Conservation (phyloP, 2,888 invertebrate genomes). For the Pseudococcus longispinus region DNA sequence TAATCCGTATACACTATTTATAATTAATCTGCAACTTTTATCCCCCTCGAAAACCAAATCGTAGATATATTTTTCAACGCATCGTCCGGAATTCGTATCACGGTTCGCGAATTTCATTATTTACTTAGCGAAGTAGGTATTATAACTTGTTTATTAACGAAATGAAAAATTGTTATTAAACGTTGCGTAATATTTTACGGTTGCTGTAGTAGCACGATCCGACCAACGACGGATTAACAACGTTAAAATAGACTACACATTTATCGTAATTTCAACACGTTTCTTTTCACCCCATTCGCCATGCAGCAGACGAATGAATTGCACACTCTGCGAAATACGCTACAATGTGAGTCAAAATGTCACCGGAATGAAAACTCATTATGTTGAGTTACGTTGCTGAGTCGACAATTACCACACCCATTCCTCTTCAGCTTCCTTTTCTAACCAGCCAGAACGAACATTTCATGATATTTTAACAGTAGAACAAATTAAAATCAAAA, state of each 20-base stretch:
- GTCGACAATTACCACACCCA: background rate
- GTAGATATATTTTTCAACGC: background rate
- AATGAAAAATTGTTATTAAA: slow-evolving; percentile 33
- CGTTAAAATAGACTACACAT: background rate
- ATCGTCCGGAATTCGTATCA: background rate
- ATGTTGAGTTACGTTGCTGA: background rate
- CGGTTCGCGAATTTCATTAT: slow-evolving; percentile 14
- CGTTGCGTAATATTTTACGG: background rate
- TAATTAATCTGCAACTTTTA: background rate
- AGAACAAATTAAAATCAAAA: background rate
- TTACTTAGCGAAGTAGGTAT: background rate
- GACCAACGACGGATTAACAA: background rate
- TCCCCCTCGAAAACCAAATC: background rate
- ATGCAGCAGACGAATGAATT: background rate
- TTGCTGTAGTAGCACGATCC: background rate
- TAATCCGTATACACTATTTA: background rate
- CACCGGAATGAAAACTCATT: background rate
- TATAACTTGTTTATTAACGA: background rate
- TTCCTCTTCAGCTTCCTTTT: background rate
- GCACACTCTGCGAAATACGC: background rate
- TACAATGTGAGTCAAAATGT: background rate
- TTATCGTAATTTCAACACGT: background rate
- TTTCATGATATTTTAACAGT: background rate
- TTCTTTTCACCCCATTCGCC: background rate
- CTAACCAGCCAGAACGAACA: background rate